These are phyloP conservation scores for Melitaea athalia DNA, from an alignment of 2,888 invertebrate genomes.

Conservation along the genomic window DNA sequence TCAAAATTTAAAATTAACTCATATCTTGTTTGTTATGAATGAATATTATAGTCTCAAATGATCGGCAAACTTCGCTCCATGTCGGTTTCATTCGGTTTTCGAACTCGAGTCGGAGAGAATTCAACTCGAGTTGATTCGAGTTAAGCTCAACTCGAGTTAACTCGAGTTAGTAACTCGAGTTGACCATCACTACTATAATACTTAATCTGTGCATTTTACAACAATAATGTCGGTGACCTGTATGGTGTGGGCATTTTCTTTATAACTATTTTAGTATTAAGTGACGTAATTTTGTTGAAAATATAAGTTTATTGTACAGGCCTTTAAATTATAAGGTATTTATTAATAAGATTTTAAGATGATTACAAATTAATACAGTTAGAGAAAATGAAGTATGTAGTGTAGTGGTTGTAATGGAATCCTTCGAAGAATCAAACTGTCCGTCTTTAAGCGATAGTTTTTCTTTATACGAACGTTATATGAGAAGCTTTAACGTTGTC, in stretches of 20 bases:
- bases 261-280: not conserved
- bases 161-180: too few species aligned
- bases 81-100: too few species aligned
- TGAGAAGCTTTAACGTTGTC: slow-evolving; percentile 75
- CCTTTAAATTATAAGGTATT: not conserved
- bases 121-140: too few species aligned
- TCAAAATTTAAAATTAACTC: too few species aligned
- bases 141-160: too few species aligned
- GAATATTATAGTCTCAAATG: too few species aligned
- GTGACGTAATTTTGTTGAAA: not conserved
- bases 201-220: too few species aligned
- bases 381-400: slow-evolving; percentile 36
- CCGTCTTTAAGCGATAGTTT: slow-evolving; percentile 75
- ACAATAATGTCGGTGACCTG: slow-evolving; percentile 9
- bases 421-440: slow-evolving; percentile 74
- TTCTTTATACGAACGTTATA: slow-evolving; percentile 73
- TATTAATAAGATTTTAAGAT: not conserved
- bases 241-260: not conserved
- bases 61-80: too few species aligned
- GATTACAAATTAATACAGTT: not conserved
- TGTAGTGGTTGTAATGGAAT: slow-evolving; percentile 71
- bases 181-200: too few species aligned
- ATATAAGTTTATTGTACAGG: not conserved
- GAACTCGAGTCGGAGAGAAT: too few species aligned
- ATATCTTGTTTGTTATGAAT: too few species aligned